Base-by-base conservation (phyloP, 2,113 vertebrate species). In the Chaetodon trifascialis region DNA sequence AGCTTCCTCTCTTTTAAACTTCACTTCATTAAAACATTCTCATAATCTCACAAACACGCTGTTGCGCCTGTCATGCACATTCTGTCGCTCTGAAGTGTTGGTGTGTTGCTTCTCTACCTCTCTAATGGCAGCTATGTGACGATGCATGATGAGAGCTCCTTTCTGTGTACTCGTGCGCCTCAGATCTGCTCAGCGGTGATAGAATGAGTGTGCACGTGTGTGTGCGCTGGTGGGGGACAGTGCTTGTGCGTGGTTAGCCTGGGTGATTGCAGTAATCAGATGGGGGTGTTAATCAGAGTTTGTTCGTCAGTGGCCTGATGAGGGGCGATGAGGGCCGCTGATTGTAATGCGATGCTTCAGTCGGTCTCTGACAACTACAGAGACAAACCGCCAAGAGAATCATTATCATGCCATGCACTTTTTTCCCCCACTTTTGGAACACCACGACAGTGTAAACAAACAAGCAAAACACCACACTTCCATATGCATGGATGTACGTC, bases 251-350 rank as follows among this genome's bases (percentile, higher is more conserved):
- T 84, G 77, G 82, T 92, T 85, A 84, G 69, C 83, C 69, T 11
- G 87, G 90, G 92, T 96, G 95, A 96, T 96, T 96, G 94, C 95
- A 86, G 93, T 94, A 96, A 96, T 96, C 95, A 96, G 92, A 94
- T 89, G 80, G 88, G 91, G 88, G 86, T 92, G 93, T 93, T 96
- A 96, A 95, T 96, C 95, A 96, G 95, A 92, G 92, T 94, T 94
- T 93, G 94, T 94, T 94, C 93, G 93, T 93, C 93, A 92, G 93
- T 94, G 95, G 93, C 90, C 93, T 96, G 93, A 95, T 94, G 93
- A 94, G 93, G 90, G 89, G 88, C 86, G 89, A 93, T 88, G 93
- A 94, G 93, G 91, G 90, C 92, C 82, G 83, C 92, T 95, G 95
- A 96, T 95, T 96, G 94, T 94, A 94, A 94, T 91, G 94, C 79